Evolutionary conservation across 2,113 vertebrate species (phyloP), one percentile per base, ranked within the genome.

Genomic region (Archilochus colubris): DNA sequence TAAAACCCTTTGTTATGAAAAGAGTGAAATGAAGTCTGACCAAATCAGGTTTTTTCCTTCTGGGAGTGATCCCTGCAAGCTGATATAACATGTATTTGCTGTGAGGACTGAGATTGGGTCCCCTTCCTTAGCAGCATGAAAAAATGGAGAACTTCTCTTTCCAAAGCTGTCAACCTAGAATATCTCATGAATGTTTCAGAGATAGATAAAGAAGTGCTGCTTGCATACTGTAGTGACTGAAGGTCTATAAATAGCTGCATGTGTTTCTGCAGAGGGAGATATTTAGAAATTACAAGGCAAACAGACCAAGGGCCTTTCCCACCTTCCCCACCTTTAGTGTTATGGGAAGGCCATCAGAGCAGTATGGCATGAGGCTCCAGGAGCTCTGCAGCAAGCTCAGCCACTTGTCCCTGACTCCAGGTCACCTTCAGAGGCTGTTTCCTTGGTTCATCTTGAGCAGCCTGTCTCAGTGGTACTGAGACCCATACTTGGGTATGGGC

Each of bases 311-410:
- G 53, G 69, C 54, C 36, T 58, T 88, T 86, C 54, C 88, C 73
- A 53, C 72, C 59, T 70, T 78, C 69, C 61, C 30, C 23, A 16
- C 55, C 50, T 31, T 22, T 61, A 53, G 48, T 31, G 12, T 44
- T 73, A 36, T 2, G 10, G 25, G 55, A 74, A 72, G 72, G 77
- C 73, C 1, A 0, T 14, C 36, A 74, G 23, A 76, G 18, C 1
- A 0, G 28, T 57, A 51, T 1, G 2, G 50, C 53, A 66, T 0
- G 0, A 81, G 58, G 75, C 30, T 91, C 36, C 25, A 14, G 19
- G 53, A 89, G 58, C 70, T 66, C 62, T 91, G 67, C 62, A 76
- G 61, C 66, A 67, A 85, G 57, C 36, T 80, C 30, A 86, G 61
- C 50, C 58, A 24, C 80, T 86, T 44, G n/a, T 88, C 48, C 36